phyloP scores from a whole-genome alignment of 2,888 invertebrate species.

The Formica aserva region DNA sequence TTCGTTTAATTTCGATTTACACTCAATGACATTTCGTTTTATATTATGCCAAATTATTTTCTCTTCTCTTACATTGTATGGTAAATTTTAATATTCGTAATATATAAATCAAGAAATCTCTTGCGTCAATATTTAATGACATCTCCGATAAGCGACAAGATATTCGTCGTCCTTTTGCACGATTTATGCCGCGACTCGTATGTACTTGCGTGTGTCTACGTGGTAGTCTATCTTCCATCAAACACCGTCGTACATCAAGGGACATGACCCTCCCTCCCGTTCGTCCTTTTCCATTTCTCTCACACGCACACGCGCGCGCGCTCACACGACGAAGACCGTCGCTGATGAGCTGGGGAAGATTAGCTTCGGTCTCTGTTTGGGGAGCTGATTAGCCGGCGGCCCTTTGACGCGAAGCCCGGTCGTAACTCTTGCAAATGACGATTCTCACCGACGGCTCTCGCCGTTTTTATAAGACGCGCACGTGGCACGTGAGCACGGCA shows the following conservation, averaged over 20 bases:
- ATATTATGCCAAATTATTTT: neutral
- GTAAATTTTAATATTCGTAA: conserved; percentile 3
- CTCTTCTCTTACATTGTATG: neutral
- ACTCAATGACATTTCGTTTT: neutral
- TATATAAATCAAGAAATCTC: neutral
- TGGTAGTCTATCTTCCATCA: conserved; percentile 41
- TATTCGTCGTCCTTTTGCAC: conserved; percentile 33
- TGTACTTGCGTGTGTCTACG: neutral
- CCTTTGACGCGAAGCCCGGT: conserved; percentile 66
- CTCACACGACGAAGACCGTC: conserved; percentile 27
- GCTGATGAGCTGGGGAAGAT: conserved; percentile 75
- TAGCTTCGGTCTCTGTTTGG: conserved; percentile 72
- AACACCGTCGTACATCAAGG: conserved; percentile 64
- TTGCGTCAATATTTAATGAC: neutral
- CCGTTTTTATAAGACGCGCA: conserved; percentile 35
- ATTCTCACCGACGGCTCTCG: conserved; percentile 60
- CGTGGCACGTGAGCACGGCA: conserved; percentile 18
- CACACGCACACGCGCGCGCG: neutral
- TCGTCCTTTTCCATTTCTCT: conserved; percentile 46
- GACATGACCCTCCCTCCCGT: conserved; percentile 38
- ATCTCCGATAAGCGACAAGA: neutral
- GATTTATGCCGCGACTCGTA: conserved; percentile 49
- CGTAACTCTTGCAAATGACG: conserved; percentile 65
- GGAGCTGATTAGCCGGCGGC: conserved; percentile 75
- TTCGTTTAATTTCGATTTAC: neutral